phyloP scores from a whole-genome alignment of 2,888 invertebrate genomes.

The Caradrina clavipalpis region DNA sequence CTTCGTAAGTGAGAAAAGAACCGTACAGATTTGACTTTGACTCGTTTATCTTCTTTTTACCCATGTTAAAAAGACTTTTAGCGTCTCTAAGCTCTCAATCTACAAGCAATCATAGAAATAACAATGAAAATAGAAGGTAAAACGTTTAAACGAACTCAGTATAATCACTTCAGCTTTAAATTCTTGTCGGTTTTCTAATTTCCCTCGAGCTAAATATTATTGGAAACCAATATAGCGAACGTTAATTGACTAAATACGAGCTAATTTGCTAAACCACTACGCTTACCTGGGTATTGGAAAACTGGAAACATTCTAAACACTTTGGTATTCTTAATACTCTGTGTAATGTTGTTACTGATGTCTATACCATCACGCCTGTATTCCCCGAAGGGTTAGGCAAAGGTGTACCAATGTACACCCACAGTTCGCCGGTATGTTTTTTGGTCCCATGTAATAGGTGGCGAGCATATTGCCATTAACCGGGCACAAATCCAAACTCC shows the following conservation, averaged over 20 bases:
- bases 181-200: slow-evolving; percentile 4
- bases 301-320: slow-evolving; percentile 5
- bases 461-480: too few species aligned
- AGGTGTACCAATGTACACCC: too few species aligned
- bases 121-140: neutral
- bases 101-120: neutral
- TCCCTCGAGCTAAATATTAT: slow-evolving; percentile 17
- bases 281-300: slow-evolving; percentile 5
- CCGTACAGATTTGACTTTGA: too few species aligned
- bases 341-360: too few species aligned
- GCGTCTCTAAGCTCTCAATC: neutral
- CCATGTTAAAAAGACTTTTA: too few species aligned
- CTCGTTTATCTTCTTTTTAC: too few species aligned
- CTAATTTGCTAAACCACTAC: slow-evolving; percentile 23
- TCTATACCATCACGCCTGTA: too few species aligned
- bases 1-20: too few species aligned
- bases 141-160: slow-evolving; percentile 1
- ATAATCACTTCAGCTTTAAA: slow-evolving; percentile 3
- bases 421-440: too few species aligned
- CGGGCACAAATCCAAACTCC: too few species aligned
- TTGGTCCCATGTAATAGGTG: too few species aligned
- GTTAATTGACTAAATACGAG: slow-evolving; percentile 29
- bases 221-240: slow-evolving; percentile 11
- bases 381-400: too few species aligned
- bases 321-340: neutral